Evolutionary conservation across 2,797 vertebrate species (phyloP).

Genomic region (Cichlasoma orientale): DNA sequence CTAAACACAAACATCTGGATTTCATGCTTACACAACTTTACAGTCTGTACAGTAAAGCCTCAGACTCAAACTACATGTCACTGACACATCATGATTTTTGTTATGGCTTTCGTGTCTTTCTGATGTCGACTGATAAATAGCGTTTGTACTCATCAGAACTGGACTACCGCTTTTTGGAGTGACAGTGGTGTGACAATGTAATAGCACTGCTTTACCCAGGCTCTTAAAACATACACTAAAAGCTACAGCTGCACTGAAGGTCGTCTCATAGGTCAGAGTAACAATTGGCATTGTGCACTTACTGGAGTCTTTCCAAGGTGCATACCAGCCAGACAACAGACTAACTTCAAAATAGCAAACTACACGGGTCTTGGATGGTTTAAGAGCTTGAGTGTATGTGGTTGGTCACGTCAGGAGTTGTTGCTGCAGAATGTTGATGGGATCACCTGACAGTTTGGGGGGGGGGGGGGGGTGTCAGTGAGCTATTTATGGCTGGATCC

Average conservation of each 20-base stretch:
- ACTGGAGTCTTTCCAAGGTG: slow-evolving; percentile 61
- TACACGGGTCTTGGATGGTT: slow-evolving; percentile 66
- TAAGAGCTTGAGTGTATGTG: slow-evolving; percentile 31
- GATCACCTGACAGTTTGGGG: slow-evolving; percentile 56
- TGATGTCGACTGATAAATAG: neutral
- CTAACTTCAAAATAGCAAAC: slow-evolving; percentile 77
- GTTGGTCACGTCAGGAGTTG: slow-evolving; percentile 55
- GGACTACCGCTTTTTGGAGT: neutral
- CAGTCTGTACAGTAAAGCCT: neutral
- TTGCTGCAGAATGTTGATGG: slow-evolving; percentile 47
- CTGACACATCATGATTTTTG: neutral
- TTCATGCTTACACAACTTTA: slow-evolving; percentile 5
- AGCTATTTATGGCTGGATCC: slow-evolving; percentile 46
- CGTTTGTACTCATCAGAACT: neutral
- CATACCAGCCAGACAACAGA: slow-evolving; percentile 73
- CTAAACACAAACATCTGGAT: neutral
- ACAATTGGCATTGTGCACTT: slow-evolving; percentile 75
- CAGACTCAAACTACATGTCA: neutral
- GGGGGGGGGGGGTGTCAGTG: neutral
- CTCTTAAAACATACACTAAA: slow-evolving; percentile 27
- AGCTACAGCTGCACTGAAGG: slow-evolving; percentile 76
- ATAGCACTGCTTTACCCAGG: slow-evolving; percentile 8
- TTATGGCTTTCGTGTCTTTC: neutral
- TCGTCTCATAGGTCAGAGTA: slow-evolving; percentile 56
- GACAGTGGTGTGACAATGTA: slow-evolving; percentile 4